phyloP scores from a whole-genome alignment of 2,113 vertebrate species.

The Ascaphus truei region DNA sequence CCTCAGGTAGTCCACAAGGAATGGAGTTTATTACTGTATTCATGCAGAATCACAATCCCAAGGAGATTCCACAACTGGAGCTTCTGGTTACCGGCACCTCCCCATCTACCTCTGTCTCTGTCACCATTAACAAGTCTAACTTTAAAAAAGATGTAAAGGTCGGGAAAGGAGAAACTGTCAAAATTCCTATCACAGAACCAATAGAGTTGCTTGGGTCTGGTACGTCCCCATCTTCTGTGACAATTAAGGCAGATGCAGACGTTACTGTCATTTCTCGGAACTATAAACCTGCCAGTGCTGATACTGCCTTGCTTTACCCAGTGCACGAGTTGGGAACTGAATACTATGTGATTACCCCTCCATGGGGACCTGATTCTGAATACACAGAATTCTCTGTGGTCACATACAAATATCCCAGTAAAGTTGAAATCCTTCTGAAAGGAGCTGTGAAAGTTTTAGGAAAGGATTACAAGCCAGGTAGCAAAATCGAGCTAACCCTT shows the following conservation, averaged over 20 bases:
- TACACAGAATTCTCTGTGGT: conserved; percentile 54
- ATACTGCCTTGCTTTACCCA: conserved; percentile 6
- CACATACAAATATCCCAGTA: conserved; percentile 42
- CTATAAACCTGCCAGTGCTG: accelerated
- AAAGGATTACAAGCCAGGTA: neutral
- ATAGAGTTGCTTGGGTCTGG: conserved; percentile 40
- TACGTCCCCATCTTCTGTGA: conserved; percentile 40
- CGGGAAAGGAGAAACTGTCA: accelerated
- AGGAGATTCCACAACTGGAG: accelerated
- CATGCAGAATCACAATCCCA: accelerated
- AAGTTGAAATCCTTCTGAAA: conserved; percentile 37
- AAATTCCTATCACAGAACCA: neutral
- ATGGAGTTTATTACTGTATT: neutral
- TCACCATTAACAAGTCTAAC: accelerated
- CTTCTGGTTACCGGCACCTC: neutral
- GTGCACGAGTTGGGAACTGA: conserved; percentile 46
- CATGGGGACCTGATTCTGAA: accelerated
- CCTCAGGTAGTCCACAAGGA: too few species aligned
- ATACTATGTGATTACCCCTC: conserved; percentile 64
- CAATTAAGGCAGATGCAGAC: conserved; percentile 48
- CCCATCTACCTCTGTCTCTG: accelerated
- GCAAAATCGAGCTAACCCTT: conserved; percentile 43
- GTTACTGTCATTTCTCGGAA: neutral
- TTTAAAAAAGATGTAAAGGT: neutral
- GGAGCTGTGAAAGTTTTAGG: neutral